phyloP scores from a whole-genome alignment of 2,797 vertebrate genomes.

The Argyrosomus regius region DNA sequence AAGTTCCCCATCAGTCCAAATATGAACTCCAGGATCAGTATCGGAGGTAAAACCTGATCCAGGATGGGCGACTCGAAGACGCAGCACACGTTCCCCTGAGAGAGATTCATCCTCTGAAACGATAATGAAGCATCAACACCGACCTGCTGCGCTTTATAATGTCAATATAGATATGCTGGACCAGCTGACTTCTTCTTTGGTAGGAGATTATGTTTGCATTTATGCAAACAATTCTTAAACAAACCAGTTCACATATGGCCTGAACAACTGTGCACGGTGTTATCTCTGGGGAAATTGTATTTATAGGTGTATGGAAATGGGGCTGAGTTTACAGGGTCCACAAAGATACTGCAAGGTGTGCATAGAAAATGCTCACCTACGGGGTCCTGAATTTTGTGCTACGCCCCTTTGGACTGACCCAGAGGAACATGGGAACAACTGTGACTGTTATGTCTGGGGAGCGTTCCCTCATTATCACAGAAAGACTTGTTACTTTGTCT shows the following conservation, averaged over 20 bases:
- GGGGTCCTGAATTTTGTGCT: no score
- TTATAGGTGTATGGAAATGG: no score
- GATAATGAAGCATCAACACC: not conserved
- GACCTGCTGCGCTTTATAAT: constrained; percentile 22
- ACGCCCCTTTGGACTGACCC: constrained; percentile 41
- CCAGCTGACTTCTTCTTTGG: constrained; percentile 22
- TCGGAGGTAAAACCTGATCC: constrained; percentile 79
- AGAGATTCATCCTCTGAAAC: constrained; percentile 67
- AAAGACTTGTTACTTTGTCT: constrained; percentile 35
- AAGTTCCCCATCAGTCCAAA: constrained; percentile 85
- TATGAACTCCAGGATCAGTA: constrained; percentile 85
- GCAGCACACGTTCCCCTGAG: constrained; percentile 71
- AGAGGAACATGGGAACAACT: constrained; percentile 67
- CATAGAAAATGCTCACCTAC: no score
- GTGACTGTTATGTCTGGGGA: constrained; percentile 68
- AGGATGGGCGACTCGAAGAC: constrained; percentile 80
- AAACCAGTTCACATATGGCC: constrained; percentile 43
- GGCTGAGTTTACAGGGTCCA: no score
- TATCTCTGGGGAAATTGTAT: constrained; percentile 56
- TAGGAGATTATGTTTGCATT: constrained; percentile 57
- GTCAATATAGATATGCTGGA: constrained; percentile 43
- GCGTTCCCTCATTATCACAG: constrained; percentile 60
- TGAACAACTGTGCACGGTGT: constrained; percentile 48
- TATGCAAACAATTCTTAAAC: constrained; percentile 9
- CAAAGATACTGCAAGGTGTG: no score